phyloP scores from a whole-genome alignment of 30 jellyfish, hydroid and myxozoan species.

The Turritopsis dohrnii region DNA sequence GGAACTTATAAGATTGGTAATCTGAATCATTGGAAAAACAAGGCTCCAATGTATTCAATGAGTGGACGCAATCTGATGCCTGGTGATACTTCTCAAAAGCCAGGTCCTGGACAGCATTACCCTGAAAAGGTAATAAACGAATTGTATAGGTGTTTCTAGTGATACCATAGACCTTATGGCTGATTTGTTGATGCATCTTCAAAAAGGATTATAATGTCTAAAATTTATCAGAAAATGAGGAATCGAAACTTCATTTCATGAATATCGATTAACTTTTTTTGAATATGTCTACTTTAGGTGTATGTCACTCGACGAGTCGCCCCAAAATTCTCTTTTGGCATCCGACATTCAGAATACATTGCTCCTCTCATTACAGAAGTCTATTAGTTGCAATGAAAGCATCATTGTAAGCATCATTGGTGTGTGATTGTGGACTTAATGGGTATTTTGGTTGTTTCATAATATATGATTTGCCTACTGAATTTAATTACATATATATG shows the following conservation, averaged over 20 bases:
- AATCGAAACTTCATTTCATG: no score
- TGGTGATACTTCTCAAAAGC: slow-evolving; percentile 81
- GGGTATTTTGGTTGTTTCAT: not conserved
- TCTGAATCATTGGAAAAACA: slow-evolving; percentile 50
- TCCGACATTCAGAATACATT: slow-evolving; percentile 88
- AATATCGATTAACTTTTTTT: not conserved
- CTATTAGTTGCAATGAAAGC: not conserved
- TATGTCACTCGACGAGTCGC: slow-evolving; percentile 19
- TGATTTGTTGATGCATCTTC: no score
- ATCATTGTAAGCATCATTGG: no score
- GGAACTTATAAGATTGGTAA: slow-evolving; percentile 74
- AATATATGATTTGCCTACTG: no score
- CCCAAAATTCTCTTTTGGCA: slow-evolving; percentile 82
- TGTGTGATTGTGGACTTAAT: not conserved
- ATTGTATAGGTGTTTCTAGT: no score
- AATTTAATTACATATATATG: no score
- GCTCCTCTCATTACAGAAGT: slow-evolving; percentile 61
- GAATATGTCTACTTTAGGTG: not conserved
- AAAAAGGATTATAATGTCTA: no score
- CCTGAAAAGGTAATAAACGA: slow-evolving; percentile 58
- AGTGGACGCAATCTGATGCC: slow-evolving; percentile 80
- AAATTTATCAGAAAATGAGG: no score
- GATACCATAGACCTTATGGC: no score
- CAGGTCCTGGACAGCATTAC: slow-evolving; percentile 86
- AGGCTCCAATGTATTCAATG: slow-evolving; percentile 72